Percentiles rank a stretch among this genome's conserved stretches.
Evolutionary conservation across 92 coral and sea anemone genomes (phyloP).

Genomic region (Umimayanthus kanabou): DNA sequence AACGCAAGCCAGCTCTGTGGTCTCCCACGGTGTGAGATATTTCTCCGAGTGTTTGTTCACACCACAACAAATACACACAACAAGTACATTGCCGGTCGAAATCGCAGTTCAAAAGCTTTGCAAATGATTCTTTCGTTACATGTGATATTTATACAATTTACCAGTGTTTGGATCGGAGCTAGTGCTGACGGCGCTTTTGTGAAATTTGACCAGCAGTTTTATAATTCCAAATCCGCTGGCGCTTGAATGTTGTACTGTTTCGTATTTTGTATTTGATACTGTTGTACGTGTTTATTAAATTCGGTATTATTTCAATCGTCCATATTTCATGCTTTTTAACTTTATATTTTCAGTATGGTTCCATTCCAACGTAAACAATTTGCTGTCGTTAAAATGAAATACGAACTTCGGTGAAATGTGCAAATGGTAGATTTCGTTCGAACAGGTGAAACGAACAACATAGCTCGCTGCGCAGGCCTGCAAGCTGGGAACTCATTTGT

Average conservation of each 20-base stretch:
- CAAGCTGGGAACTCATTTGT: slow-evolving; percentile 2
- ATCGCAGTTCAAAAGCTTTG: neutral
- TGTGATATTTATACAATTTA: neutral
- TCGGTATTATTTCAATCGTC: neutral
- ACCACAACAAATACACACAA: neutral
- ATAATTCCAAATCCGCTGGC: neutral
- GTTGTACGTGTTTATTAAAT: neutral
- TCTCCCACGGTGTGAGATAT: slow-evolving; percentile 6
- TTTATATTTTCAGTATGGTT: neutral
- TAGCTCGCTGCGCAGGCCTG: neutral
- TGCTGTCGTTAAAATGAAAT: neutral
- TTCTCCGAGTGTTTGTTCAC: slow-evolving; percentile 25
- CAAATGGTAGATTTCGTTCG: slow-evolving; percentile 13
- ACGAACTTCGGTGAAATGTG: neutral
- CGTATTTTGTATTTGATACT: neutral
- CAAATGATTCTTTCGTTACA: neutral
- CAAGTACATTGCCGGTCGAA: slow-evolving; percentile 10
- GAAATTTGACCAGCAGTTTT: neutral
- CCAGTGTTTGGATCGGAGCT: neutral
- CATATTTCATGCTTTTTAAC: neutral
- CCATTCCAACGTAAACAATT: neutral
- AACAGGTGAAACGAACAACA: slow-evolving; percentile 15
- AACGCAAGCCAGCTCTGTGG: neutral
- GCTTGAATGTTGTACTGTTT: neutral
- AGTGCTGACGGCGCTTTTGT: slow-evolving; percentile 5